Base-by-base conservation (phyloP, 2,888 invertebrate genomes). In the Aphidius colemani region DNA sequence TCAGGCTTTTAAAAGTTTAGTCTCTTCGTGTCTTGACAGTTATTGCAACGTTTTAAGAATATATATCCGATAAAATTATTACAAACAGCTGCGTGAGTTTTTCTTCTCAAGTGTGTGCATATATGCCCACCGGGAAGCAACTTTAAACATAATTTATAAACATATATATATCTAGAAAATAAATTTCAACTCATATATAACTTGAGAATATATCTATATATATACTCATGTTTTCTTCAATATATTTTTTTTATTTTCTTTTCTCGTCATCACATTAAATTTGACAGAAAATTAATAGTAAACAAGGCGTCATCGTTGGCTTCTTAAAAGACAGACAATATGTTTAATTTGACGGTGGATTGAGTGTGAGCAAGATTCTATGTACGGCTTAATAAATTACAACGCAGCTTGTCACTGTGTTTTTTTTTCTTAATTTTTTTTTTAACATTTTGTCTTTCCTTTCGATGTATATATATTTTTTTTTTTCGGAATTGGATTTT, bases 201-300 rank as follows among this genome's bases (percentile, higher is more conserved):
- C n/a, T n/a, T n/a, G n/a, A n/a, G n/a, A n/a, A n/a, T n/a, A 18
- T 18, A 18, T 18, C 13, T 13, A n/a, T 53, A 11, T 44, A 11
- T 59, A 59, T 50, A 55, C 48, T 13, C 45, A 18, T 18, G 13
- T 18, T 18, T 18, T 18, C 13, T 18, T 18, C 2, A 18, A 18
- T 18, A 18, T 18, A 57, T 41, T 43, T n/a, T 40, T 51, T 18
- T 55, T 48, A 61, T 62, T 53, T 61, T 71, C 69, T 67, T 67
- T 59, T 55, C 46, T 51, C 66, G 67, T 74, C 30, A 30, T 30
- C 30, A 30, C 30, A 30, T 30, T 75, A 30, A 30, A 77, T 76
- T 75, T 75, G 75, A 73, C 72, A 73, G 70, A 71, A 72, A 76
- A 75, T 77, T 78, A 78, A 78, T 78, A 77, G 77, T 75, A 75